Base-by-base conservation (phyloP, 2,113 vertebrate species). In the Caranx ignobilis region DNA sequence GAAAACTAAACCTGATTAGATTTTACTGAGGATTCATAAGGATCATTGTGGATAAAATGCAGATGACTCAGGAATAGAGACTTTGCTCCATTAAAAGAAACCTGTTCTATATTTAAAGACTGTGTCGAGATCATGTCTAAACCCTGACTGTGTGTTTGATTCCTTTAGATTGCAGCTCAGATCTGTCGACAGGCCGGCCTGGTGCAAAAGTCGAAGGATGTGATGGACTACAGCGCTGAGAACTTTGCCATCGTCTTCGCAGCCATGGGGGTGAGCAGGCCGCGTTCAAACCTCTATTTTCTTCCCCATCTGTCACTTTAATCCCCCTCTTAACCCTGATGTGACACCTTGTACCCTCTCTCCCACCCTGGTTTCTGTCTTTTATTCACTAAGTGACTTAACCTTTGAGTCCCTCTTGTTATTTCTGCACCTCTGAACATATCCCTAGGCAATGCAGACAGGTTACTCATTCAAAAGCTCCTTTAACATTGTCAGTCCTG, bases 161-260 rank as follows among this genome's bases (percentile, higher is more conserved):
- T 75, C 8, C 45, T 61, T 52, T 81, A 96, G 95, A 96, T 96
- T 68, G 95, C 95, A 18, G 95, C 95, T n/a, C 95, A 96, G 90
- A 96, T 96, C 80, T 96, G 95, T 92, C 95, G 95, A 32, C 95
- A 96, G 84, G 95, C 95, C 1, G 95, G 95, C 9, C 85, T 96
- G 54, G 95, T 96, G 65, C 88, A 96, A 88, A 96, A 96, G 80
- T 91, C 95, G 37, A 96, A 96, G 77, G 95, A 96, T 63, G 95
- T 96, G 67, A 94, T 95, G 94, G 95, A 96, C 91, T 96, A 96
- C 87, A 96, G 93, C 6, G 62, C 88, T 1, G 95, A 95, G 0
- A 96, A 96, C 94, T 96, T 96, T 73, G 95, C 95, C 75, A 96
- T 96, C 60, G 95, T 96, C 50, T 96, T 96, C 3, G 95, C 95